These are phyloP conservation scores for Macropodus opercularis DNA, from an alignment of 2,797 vertebrate genomes.

Conservation along the genomic window DNA sequence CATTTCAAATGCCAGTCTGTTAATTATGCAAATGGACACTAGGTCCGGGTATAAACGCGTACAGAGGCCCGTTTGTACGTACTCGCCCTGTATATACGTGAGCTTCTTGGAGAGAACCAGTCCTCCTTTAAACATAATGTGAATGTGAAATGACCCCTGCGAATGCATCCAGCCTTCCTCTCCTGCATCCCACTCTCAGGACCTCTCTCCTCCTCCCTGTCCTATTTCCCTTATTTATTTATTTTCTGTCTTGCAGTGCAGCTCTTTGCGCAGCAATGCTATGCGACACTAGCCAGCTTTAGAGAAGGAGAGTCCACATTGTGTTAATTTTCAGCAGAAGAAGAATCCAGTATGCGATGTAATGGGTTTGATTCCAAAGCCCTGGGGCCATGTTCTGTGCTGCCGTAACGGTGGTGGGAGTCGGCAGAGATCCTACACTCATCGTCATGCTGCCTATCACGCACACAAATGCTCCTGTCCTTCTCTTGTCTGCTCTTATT, in stretches of 20 bases:
- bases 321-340: constrained; percentile 72
- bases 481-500: constrained; percentile 45
- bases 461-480: constrained; percentile 26
- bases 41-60: constrained; percentile 60
- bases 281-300: constrained; percentile 70
- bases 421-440: constrained; percentile 65
- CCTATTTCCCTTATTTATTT: too few species aligned
- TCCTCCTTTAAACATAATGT: constrained; percentile 51
- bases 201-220: constrained; percentile 59
- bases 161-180: constrained; percentile 45
- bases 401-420: constrained; percentile 68
- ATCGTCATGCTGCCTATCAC: constrained; percentile 60
- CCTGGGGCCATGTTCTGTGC: constrained; percentile 61
- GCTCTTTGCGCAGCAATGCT: constrained; percentile 68
- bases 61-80: constrained; percentile 41
- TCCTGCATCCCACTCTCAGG: constrained; percentile 48
- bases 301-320: constrained; percentile 67
- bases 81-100: constrained; percentile 41
- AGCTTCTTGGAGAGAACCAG: constrained; percentile 49
- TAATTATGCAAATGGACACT: constrained; percentile 76
- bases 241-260: constrained; percentile 54
- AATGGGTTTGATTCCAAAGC: constrained; percentile 76
- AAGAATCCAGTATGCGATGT: constrained; percentile 76
- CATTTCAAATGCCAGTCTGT: constrained; percentile 79
- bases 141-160: constrained; percentile 64